Evolutionary conservation across 2,113 vertebrate genomes (phyloP), one percentile per base, ranked within the genome.

Genomic region (Onychostoma macrolepis): DNA sequence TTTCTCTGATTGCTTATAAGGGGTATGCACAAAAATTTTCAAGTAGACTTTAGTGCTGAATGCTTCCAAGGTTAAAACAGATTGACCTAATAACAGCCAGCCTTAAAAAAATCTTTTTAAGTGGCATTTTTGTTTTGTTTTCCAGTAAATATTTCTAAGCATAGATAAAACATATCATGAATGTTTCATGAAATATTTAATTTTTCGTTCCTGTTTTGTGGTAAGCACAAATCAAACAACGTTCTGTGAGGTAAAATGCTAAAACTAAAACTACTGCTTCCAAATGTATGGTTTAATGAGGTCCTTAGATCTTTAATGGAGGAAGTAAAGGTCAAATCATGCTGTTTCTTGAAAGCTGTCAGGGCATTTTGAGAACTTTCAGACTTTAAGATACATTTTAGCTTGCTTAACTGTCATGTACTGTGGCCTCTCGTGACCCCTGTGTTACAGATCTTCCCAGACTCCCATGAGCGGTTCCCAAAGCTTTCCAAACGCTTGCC

Each of bases 401-500:
- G 38, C 38, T 11, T 36, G 24, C 71, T 24, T 10, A 74, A 74
- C 38, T 53, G 75, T 33, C 28, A 56, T 78, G 48, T 79, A 82
- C 76, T 15, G 30, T 75, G 26, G 50, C 71, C 43, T 80, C 10
- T 67, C 19, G 4, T 88, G 5, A 41, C 30, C 58, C 41, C 33
- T 9, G 33, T 69, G 30, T 75, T 65, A 74, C 86, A 96, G 95
- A 91, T 95, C 86, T 96, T 96, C 90, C 93, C 96, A 81, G 96
- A 96, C 67, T 91, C 94, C 3, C 94, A 90, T 9, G 96, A 96
- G 89, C 93, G 96, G 77, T 94, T 94, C 80, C 95, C 96, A 19
- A 96, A 96, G 91, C 91, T 96, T 90, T 94, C 96, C 84, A 96
- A 96, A 87, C 93, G 96, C 5, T 89, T 96, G 88, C 96, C 96